Conservation (phyloP, 2,888 invertebrate species). For the Actias luna region DNA sequence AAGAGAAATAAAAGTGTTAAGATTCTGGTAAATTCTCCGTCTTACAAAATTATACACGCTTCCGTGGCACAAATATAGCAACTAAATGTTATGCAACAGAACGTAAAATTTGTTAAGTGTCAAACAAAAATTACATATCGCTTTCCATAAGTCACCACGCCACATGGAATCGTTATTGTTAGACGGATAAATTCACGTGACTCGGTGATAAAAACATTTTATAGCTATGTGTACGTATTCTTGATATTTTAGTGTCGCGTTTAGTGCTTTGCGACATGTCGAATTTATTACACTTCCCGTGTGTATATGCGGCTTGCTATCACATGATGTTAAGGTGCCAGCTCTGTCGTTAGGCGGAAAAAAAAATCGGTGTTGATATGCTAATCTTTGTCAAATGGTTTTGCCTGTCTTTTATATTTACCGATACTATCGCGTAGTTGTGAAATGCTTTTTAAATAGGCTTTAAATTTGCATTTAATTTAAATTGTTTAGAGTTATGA, state of each 20-base stretch:
- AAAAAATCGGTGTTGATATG: too few relatives aligned
- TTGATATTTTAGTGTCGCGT: constrained; percentile 3
- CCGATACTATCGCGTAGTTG: background rate
- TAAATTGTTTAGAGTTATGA: too few relatives aligned
- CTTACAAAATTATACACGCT: background rate
- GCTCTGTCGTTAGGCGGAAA: background rate
- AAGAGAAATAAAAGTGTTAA: too few relatives aligned
- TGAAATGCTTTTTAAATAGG: background rate
- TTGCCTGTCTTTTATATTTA: background rate
- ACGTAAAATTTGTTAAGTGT: background rate
- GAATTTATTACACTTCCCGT: constrained; percentile 24
- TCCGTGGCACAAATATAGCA: background rate
- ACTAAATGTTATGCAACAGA: background rate
- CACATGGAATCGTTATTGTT: background rate
- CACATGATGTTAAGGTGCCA: constrained; percentile 30
- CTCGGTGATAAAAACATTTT: constrained; percentile 22
- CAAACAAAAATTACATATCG: background rate
- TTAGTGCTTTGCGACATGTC: constrained; percentile 14
- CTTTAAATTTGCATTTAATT: too few relatives aligned
- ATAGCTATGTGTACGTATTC: constrained; percentile 15
- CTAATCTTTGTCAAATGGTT: background rate
- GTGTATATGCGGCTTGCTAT: constrained; percentile 23
- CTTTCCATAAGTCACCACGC: background rate
- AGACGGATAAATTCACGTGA: constrained; percentile 32
- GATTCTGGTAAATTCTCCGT: too few relatives aligned